Evolutionary conservation across 2,797 vertebrate species (phyloP).

Genomic region (Otus scops): DNA sequence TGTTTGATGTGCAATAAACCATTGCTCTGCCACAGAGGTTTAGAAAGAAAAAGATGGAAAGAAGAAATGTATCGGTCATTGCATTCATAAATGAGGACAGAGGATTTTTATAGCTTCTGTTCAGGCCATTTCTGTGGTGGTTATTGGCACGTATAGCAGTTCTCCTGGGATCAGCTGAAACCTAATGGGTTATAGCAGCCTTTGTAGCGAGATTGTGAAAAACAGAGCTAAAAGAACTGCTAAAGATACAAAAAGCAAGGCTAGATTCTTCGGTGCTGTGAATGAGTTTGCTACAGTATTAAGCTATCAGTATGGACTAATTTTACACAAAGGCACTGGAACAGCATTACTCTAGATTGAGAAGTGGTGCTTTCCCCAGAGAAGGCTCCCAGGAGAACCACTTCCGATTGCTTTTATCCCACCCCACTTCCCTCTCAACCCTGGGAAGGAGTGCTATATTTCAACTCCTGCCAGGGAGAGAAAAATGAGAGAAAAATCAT

Average conservation of each 20-base stretch:
- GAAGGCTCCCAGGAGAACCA: conserved; percentile 11
- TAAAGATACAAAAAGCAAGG: background rate
- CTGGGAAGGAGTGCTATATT: background rate
- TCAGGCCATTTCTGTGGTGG: background rate
- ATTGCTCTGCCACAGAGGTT: background rate
- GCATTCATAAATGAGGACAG: background rate
- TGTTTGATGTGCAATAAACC: accelerated
- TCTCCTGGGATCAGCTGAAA: background rate
- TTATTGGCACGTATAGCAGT: background rate
- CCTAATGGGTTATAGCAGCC: background rate
- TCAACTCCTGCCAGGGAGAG: background rate
- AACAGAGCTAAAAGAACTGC: background rate
- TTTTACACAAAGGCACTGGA: background rate
- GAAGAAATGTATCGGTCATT: background rate
- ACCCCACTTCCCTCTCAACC: background rate
- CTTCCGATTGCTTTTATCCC: background rate
- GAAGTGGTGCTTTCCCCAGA: background rate
- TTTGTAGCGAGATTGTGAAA: background rate
- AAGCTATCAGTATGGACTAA: background rate
- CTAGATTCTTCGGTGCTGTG: background rate
- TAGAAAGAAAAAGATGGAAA: background rate
- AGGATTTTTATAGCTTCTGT: background rate
- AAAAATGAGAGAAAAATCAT: conserved; percentile 41
- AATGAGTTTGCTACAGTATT: background rate
- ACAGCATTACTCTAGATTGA: background rate